phyloP scores from a whole-genome alignment of 1,140 invertebrate genomes.

The Drosophila takahashii region DNA sequence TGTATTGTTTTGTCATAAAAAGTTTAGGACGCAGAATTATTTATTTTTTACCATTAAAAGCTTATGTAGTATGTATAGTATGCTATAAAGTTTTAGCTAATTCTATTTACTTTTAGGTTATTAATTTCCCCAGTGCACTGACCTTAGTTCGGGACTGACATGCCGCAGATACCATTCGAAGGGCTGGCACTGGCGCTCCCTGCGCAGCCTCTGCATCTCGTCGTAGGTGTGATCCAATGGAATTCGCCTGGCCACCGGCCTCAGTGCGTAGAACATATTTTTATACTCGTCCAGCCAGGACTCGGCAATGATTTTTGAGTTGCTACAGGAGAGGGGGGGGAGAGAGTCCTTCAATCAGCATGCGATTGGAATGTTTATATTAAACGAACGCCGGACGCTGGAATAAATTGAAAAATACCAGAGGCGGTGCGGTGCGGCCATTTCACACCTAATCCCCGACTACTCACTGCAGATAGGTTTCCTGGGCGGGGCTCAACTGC shows the following conservation, averaged over 20 bases:
- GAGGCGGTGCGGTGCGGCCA: slow-evolving; percentile 52
- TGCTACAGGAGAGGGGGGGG: slow-evolving; percentile 86
- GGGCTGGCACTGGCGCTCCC: slow-evolving; percentile 91
- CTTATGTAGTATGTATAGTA: no score
- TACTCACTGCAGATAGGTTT: slow-evolving; percentile 77
- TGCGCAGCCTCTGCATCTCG: slow-evolving; percentile 86
- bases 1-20: no score
- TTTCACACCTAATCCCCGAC: slow-evolving; percentile 65
- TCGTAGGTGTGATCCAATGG: slow-evolving; percentile 44
- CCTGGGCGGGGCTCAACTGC: slow-evolving; percentile 48
- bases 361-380: slow-evolving; percentile 77
- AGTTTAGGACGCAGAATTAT: no score
- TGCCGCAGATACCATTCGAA: slow-evolving; percentile 98
- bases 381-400: slow-evolving; percentile 53
- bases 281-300: slow-evolving; percentile 96
- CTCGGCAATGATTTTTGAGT: slow-evolving; percentile 91
- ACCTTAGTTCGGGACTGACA: slow-evolving; percentile 86
- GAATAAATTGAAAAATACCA: slow-evolving; percentile 82
- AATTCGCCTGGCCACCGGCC: slow-evolving; percentile 63
- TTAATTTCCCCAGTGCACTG: slow-evolving; percentile 30
- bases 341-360: slow-evolving; percentile 44
- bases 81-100: no score
- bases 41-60: no score
- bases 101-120: no score
- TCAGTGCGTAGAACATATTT: slow-evolving; percentile 88